Evolutionary conservation across 2,113 vertebrate species (phyloP).

Genomic region (Phalacrocorax brasilianus): DNA sequence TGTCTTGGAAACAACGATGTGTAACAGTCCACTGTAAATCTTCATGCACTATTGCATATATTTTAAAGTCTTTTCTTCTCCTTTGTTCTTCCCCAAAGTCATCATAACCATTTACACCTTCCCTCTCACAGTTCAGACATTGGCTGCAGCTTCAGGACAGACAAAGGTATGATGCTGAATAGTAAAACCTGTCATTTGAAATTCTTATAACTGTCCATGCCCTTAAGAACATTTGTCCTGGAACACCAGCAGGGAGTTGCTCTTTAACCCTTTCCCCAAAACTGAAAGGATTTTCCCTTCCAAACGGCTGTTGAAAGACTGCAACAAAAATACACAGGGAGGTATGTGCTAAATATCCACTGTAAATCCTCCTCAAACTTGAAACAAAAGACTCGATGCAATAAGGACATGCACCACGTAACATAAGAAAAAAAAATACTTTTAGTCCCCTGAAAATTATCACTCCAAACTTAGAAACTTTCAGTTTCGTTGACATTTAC

Average conservation of each 20-base stretch:
- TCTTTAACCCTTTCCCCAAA: not conserved
- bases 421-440: fast-evolving
- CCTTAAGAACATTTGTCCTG: not conserved
- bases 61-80: not conserved
- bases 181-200: not conserved
- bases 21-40: not conserved
- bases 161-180: not conserved
- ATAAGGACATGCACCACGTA: not conserved
- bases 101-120: not conserved
- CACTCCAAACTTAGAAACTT: not conserved
- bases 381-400: not conserved
- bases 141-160: not conserved
- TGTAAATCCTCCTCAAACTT: not conserved
- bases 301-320: not conserved
- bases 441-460: not conserved
- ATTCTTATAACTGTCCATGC: not conserved
- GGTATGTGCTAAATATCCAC: not conserved
- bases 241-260: not conserved
- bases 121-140: not conserved
- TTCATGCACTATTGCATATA: not conserved
- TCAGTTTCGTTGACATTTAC: not conserved
- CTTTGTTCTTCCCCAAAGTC: not conserved
- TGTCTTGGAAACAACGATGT: not conserved
- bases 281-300: not conserved
- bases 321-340: not conserved